Percentiles rank a stretch among this genome's conserved stretches.
phyloP scores from a whole-genome alignment of 2,113 vertebrate genomes.

The Protomyctophum bolini region DNA sequence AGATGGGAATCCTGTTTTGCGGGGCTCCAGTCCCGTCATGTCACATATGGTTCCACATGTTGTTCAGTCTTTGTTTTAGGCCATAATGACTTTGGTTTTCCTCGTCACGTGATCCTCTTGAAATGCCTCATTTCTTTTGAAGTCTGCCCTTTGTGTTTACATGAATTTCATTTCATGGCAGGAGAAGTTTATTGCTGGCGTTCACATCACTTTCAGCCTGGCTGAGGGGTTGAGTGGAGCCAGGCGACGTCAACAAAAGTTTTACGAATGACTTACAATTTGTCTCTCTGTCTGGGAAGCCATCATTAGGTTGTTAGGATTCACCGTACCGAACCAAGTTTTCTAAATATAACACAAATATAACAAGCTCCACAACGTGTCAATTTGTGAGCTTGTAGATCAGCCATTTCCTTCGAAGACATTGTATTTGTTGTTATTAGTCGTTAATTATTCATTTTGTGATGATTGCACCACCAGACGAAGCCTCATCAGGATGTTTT shows the following conservation, averaged over 20 bases:
- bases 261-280: neutral
- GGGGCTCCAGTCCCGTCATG: conserved; percentile 52
- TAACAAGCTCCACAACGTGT: too few species aligned
- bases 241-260: conserved; percentile 10
- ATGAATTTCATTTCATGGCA: conserved; percentile 22
- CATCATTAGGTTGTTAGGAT: neutral
- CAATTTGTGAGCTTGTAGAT: too few species aligned
- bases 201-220: conserved; percentile 18
- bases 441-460: too few species aligned
- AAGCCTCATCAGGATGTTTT: neutral
- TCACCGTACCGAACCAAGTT: neutral
- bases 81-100: conserved; percentile 33
- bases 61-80: conserved; percentile 24
- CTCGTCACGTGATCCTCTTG: conserved; percentile 14
- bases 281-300: neutral
- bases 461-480: conserved; percentile 1
- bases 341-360: too few species aligned
- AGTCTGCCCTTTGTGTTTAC: conserved; percentile 24
- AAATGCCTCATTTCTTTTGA: conserved; percentile 33
- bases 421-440: too few species aligned
- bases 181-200: conserved; percentile 19
- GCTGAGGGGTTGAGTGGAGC: neutral
- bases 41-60: conserved; percentile 60
- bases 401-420: too few species aligned
- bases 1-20: conserved; percentile 28